Evolutionary conservation across 2,113 vertebrate genomes (phyloP).

Genomic region (Bos indicus): DNA sequence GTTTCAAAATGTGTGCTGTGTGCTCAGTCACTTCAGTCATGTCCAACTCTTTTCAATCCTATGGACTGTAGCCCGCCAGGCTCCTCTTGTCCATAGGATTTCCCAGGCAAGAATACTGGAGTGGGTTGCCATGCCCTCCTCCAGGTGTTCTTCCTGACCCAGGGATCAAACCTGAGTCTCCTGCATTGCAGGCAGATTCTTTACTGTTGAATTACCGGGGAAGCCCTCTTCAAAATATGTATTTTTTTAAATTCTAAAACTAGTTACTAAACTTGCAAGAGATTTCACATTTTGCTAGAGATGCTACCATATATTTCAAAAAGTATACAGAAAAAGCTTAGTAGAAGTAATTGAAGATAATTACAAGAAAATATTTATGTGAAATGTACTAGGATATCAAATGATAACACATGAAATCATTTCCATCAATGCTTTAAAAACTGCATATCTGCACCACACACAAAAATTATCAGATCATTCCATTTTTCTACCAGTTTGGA

Average conservation of each 20-base stretch:
- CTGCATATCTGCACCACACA: background rate
- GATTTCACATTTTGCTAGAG: background rate
- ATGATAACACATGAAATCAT: background rate
- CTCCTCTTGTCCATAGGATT: background rate
- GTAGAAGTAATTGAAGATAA: background rate
- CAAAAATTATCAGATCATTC: background rate
- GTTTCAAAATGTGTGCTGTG: background rate
- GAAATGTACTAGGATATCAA: background rate
- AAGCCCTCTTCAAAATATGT: background rate
- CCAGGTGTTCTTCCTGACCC: background rate
- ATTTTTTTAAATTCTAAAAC: background rate
- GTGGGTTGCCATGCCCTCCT: background rate
- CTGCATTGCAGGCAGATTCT: background rate
- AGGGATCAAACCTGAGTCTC: background rate
- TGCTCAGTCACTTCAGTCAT: background rate
- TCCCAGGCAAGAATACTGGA: background rate
- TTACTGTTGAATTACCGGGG: background rate
- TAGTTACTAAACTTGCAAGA: background rate
- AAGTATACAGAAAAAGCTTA: background rate
- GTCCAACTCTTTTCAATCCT: fast-evolving
- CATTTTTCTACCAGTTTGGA: background rate
- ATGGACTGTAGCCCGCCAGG: fast-evolving
- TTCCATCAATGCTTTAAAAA: background rate
- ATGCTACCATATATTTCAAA: background rate
- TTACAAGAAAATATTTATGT: background rate